Evolutionary conservation across 2,888 invertebrate genomes (phyloP).

Genomic region (Pinctada fucata): DNA sequence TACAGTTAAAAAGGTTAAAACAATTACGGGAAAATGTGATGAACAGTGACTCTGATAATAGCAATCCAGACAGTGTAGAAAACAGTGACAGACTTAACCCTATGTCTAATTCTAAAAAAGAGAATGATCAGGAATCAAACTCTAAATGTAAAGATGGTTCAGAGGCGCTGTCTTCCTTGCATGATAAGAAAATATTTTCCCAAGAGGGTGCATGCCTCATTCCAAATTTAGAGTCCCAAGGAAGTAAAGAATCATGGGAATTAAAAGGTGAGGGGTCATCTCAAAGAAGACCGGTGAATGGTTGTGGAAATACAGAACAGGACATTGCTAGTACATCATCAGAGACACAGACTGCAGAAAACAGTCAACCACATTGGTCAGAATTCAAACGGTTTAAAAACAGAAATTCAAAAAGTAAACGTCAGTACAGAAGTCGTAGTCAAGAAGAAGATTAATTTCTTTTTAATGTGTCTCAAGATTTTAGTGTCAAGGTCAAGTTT

Average conservation of each 20-base stretch:
- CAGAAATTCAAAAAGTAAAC: conserved; percentile 51
- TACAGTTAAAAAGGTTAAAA: conserved; percentile 55
- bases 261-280: background rate
- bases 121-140: background rate
- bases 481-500: no score
- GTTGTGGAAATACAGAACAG: conserved; percentile 14
- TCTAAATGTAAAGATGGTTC: background rate
- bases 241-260: background rate
- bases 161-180: background rate
- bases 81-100: background rate
- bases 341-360: background rate
- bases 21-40: conserved; percentile 54
- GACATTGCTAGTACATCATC: background rate
- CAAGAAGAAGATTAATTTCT: conserved; percentile 47
- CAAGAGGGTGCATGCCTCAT: conserved; percentile 9
- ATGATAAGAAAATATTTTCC: background rate
- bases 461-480: no score
- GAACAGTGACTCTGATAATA: conserved; percentile 54
- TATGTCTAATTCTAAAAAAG: background rate
- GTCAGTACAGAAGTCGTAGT: conserved; percentile 53
- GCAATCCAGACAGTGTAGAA: conserved; percentile 8
- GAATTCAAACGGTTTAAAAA: conserved; percentile 67
- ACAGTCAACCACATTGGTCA: conserved; percentile 26
- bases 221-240: background rate
- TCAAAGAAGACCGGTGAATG: conserved; percentile 22